Evolutionary conservation across 1,140 invertebrate species (phyloP), one percentile per base, ranked within the genome.

Genomic region (Aphaenogaster rudis): DNA sequence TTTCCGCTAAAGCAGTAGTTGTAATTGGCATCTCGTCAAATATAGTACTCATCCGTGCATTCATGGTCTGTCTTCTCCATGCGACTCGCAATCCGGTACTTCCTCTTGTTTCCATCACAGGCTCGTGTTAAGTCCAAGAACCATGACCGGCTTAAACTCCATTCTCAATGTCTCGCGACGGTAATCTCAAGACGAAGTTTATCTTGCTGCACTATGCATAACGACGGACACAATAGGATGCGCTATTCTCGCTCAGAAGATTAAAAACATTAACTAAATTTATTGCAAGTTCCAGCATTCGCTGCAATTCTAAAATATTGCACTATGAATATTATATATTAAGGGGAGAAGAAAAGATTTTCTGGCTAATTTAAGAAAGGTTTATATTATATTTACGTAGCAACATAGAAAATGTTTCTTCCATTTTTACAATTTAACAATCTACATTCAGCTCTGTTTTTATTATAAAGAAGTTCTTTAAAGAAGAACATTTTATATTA

Each of bases 141-240:
- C 78, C 78, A 81, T 69, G 78, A 81, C 64, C 78, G n/a, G 64
- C 78, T 81, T 71, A 81, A 81, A 71, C 50, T 69, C 36, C 48
- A 69, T 71, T 81, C 64, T 81, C 78, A 69, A 81, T 81, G 78
- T 67, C 48, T 80, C 63, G 63, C 36, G 78, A 52, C 78, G 13
- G 63, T 81, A 81, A 81, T 81, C 78, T 52, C 48, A 69, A 54
- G 78, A 71, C 63, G 64, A 81, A 81, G 78, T 81, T 81, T 81
- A 81, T 81, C 78, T 69, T 69, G 63, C 78, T 42, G 78, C 50
- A 15, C 77, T 79, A 36, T 79, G 33, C 45, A 48, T 36, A 48
- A 79, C 72, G 72, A 74, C 71, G 33, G 52, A 59, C 17, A 69
- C 78, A 52, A 80, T 69, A n/a, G 64, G 17, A 57, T 81, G 39